These are phyloP conservation scores for Phthorimaea operculella DNA, from an alignment of 1,140 invertebrate species.

Conservation along the genomic window DNA sequence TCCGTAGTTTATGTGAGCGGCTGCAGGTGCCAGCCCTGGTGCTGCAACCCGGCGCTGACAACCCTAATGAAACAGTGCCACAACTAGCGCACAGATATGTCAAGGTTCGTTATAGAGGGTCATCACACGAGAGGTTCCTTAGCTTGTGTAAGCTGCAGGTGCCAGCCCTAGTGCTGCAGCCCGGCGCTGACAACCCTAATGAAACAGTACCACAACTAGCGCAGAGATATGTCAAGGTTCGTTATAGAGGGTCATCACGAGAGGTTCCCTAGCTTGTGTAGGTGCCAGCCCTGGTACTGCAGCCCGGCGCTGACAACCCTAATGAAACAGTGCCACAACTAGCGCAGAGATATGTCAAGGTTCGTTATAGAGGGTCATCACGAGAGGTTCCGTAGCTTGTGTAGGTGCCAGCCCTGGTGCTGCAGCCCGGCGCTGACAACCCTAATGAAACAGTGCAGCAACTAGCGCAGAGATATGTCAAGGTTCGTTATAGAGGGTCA, in stretches of 20 bases:
- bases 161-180: conserved; percentile 33
- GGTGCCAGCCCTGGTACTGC: conserved; percentile 32
- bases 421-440: conserved; percentile 27
- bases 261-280: conserved; percentile 27
- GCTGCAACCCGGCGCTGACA: conserved; percentile 27
- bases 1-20: conserved; percentile 26
- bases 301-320: conserved; percentile 21
- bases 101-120: conserved; percentile 24
- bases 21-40: conserved; percentile 35
- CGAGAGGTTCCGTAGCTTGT: conserved; percentile 22
- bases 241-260: conserved; percentile 24
- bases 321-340: conserved; percentile 11
- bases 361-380: conserved; percentile 25
- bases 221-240: conserved; percentile 19
- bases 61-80: conserved; percentile 9
- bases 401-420: conserved; percentile 32
- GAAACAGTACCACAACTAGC: conserved; percentile 14
- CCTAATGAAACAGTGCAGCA: conserved; percentile 11
- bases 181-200: conserved; percentile 16
- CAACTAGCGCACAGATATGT: conserved; percentile 16
- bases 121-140: conserved; percentile 21
- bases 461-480: conserved; percentile 15
- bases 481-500: conserved; percentile 26
- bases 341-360: conserved; percentile 18
- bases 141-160: conserved; percentile 33